phyloP scores from a whole-genome alignment of 1,140 invertebrate genomes.

The Forficula auricularia region DNA sequence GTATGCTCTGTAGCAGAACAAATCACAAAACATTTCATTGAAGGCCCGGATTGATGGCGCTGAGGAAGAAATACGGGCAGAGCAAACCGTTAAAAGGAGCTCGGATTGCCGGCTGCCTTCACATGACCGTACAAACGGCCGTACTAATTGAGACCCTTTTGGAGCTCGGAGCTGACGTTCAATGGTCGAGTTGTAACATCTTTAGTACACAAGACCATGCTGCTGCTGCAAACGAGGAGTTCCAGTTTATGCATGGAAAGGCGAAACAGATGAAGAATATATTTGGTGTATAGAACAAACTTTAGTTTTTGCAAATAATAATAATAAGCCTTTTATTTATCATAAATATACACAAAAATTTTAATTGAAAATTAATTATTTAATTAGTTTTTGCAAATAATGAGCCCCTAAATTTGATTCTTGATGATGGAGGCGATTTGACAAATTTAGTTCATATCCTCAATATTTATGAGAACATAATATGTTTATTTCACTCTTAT shows the following conservation, averaged over 20 bases:
- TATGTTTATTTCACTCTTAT: too few relatives aligned
- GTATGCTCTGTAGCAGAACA: too few relatives aligned
- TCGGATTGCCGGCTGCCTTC: conserved; percentile 49
- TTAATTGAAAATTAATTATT: neutral
- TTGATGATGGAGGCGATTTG: conserved; percentile 58
- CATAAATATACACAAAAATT: neutral
- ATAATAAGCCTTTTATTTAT: conserved; percentile 16
- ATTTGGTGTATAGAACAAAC: conserved; percentile 59
- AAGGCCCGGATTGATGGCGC: conserved; percentile 53
- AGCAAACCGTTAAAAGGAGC: conserved; percentile 45
- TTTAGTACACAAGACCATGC: conserved; percentile 48
- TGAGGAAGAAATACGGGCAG: conserved; percentile 39
- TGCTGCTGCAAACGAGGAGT: conserved; percentile 53
- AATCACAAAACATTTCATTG: too few relatives aligned
- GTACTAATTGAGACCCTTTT: conserved; percentile 52
- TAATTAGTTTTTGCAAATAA: neutral
- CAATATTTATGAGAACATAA: too few relatives aligned
- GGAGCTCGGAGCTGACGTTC: conserved; percentile 46
- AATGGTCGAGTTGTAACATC: conserved; percentile 52
- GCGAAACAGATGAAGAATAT: conserved; percentile 61
- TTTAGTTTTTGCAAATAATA: conserved; percentile 22
- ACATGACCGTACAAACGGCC: conserved; percentile 58
- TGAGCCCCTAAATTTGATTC: conserved; percentile 53
- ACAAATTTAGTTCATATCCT: conserved; percentile 44
- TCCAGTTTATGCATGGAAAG: conserved; percentile 59